Base-by-base conservation (phyloP, 2,113 vertebrate species). In the Alouatta palliata region DNA sequence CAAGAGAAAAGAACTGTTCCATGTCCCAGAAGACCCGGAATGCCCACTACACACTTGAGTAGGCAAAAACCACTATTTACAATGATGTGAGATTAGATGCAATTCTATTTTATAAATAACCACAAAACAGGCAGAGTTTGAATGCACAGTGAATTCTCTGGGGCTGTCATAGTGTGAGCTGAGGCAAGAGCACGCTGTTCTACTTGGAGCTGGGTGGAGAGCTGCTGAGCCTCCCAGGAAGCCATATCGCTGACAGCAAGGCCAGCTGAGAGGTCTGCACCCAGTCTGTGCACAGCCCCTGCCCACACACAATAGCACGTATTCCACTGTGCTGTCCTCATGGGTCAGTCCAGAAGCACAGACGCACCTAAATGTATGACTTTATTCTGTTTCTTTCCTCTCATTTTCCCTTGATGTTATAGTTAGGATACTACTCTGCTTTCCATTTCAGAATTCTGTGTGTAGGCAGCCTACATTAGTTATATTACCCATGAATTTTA, bases 331-430 rank as follows among this genome's bases (percentile, higher is more conserved):
- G 40, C 20, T 25, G 14, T 8, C 56, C 79, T n/a, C 49, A 37
- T 5, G 58, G 2, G 2, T 5, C 30, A 23, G 43, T 23, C 37
- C 40, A 81, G n/a, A 12, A 3, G 68, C 40, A 70, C 11, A 4
- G 27, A 14, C 21, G 16, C 0, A 5, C 32, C 0, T 16, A 35
- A 49, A 23, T 3, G 2, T 3, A 13, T 6, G 9, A 3, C 10
- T 19, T 73, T 23, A 10, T 23, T 32, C 49, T 12, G 9, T 23
- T 45, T 52, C 27, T 13, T 70, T 19, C 13, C 32, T 4, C 9
- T 10, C 27, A 21, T 27, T 68, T 30, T 61, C n/a, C 47, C 23
- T 68, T 30, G 40, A 32, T 7, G 49, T 14, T 21, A 35, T 0
- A 64, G 35, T 56, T 8, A 21, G 35, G 45, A 12, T 5, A 21